Evolutionary conservation across 2,888 invertebrate genomes (phyloP).

Genomic region (Hecatera dysodea): DNA sequence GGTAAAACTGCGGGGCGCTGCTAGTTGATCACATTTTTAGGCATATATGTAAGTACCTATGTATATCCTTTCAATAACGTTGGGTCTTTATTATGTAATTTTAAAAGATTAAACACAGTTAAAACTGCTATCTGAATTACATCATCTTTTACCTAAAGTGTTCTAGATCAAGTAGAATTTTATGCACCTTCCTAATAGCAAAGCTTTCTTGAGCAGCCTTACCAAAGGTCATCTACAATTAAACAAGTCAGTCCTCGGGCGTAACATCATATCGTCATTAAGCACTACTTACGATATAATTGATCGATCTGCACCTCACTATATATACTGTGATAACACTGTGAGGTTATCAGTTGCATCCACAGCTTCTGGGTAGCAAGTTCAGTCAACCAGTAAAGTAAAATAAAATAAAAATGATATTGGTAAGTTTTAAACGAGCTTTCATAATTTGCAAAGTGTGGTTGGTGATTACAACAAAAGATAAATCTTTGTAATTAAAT

Average conservation of each 20-base stretch:
- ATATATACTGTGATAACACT: constrained; percentile 83
- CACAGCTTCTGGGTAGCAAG: constrained; percentile 70
- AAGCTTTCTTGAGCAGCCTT: constrained; percentile 17
- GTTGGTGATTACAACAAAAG: too few relatives aligned
- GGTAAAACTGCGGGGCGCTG: too few relatives aligned
- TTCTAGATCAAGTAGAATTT: background rate
- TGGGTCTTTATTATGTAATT: too few relatives aligned
- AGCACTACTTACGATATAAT: constrained; percentile 81
- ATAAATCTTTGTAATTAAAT: too few relatives aligned
- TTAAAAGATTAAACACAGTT: too few relatives aligned
- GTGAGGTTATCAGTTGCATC: constrained; percentile 81
- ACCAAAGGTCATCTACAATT: constrained; percentile 38
- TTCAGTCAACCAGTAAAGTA: constrained; percentile 5
- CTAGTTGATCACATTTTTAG: too few relatives aligned
- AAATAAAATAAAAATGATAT: constrained; percentile 73
- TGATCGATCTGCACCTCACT: constrained; percentile 80
- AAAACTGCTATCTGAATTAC: too few relatives aligned
- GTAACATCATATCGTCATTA: constrained; percentile 78
- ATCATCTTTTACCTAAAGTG: too few relatives aligned
- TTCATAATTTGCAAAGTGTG: background rate
- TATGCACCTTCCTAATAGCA: background rate
- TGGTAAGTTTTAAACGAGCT: constrained; percentile 71
- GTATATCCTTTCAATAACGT: too few relatives aligned
- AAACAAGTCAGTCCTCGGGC: constrained; percentile 77
- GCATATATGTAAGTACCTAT: too few relatives aligned